Percentiles rank a stretch among this genome's conserved stretches.
These are phyloP conservation scores for Eclectus roratus DNA, from an alignment of 2,113 vertebrate genomes.

Conservation along the genomic window DNA sequence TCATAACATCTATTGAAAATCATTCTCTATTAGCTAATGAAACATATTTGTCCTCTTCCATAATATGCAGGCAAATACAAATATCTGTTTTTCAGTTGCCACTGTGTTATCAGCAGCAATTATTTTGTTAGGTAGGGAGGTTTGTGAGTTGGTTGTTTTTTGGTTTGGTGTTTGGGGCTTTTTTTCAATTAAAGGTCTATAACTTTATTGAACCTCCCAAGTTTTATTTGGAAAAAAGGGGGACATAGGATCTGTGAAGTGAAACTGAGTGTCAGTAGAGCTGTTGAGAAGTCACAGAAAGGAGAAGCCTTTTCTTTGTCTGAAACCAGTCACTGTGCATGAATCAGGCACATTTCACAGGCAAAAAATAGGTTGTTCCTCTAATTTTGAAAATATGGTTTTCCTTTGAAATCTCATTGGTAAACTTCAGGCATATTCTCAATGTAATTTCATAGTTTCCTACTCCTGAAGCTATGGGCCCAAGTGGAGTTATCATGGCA, in stretches of 20 bases:
- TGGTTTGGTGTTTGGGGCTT: background rate
- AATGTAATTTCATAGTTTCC: background rate
- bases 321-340: conserved; percentile 7
- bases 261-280: conserved; percentile 1
- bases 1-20: background rate
- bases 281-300: conserved; percentile 31
- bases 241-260: background rate
- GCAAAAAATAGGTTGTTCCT: background rate
- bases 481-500: background rate
- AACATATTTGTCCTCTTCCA: background rate
- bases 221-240: background rate
- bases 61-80: background rate
- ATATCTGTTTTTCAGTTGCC: background rate
- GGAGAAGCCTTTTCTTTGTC: background rate
- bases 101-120: background rate
- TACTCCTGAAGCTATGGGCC: background rate
- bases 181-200: background rate
- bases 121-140: background rate
- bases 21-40: background rate
- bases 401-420: background rate
- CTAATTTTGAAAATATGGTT: background rate
- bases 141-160: background rate
- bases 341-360: background rate
- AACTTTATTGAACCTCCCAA: background rate
- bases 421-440: background rate